A percentile compares a stretch with the other conserved stretches of the same genome.
Conservation (phyloP, 2,797 vertebrate genomes). For the Cynodonichthys magdalenae region DNA sequence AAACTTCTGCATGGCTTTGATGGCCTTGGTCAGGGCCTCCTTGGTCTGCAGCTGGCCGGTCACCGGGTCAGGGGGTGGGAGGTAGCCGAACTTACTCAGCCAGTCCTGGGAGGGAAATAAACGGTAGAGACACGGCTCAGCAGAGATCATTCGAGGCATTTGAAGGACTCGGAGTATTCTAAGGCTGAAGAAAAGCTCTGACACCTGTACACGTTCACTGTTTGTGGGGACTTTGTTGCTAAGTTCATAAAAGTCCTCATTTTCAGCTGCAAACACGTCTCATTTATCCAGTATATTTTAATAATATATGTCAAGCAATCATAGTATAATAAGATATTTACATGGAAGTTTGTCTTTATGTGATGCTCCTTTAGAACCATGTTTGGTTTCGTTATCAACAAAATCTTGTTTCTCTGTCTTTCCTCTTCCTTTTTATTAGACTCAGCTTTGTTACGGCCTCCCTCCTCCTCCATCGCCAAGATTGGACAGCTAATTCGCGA, state of each 20-base stretch:
- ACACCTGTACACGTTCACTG: conserved; percentile 44
- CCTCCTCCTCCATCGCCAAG: conserved; percentile 12
- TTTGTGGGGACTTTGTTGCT: conserved; percentile 13
- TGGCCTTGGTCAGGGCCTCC: conserved; percentile 91
- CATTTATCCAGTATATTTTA: not conserved
- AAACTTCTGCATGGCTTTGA: conserved; percentile 94
- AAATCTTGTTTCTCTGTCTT: conserved; percentile 4
- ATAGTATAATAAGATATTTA: not conserved
- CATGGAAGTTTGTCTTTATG: not conserved
- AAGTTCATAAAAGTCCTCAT: not conserved
- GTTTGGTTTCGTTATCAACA: not conserved
- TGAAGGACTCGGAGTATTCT: conserved; percentile 29
- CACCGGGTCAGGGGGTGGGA: conserved; percentile 87
- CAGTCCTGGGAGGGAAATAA: conserved; percentile 85
- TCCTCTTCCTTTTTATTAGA: conserved; percentile 17
- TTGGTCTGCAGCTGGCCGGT: conserved; percentile 90
- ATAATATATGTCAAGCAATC: not conserved
- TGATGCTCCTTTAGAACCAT: no score
- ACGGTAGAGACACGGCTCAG: conserved; percentile 40
- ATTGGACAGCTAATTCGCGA: conserved; percentile 38
- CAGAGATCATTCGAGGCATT: conserved; percentile 31
- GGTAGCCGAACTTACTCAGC: conserved; percentile 95
- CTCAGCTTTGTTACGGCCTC: conserved; percentile 13
- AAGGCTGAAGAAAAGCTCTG: conserved; percentile 20
- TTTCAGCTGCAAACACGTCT: not conserved